A percentile compares a stretch with the other conserved stretches of the same genome.
These are phyloP conservation scores for Drosophila equinoxialis DNA, from an alignment of 1,140 invertebrate genomes.

Conservation along the genomic window DNA sequence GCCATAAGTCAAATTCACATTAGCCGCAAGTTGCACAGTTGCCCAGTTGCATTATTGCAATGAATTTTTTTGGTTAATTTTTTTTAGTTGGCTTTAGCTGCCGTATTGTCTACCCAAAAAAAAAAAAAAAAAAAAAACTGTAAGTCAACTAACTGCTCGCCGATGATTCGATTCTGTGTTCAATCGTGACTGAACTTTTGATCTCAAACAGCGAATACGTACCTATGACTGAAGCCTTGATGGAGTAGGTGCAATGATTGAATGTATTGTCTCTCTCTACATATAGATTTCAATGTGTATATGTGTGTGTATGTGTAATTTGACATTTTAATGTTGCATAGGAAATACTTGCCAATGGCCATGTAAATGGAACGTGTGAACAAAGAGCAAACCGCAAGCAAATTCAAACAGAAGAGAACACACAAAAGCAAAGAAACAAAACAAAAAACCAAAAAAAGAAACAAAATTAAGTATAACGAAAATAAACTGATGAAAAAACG, in stretches of 20 bases:
- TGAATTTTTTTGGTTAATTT: slow-evolving; percentile 31
- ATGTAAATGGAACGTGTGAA: slow-evolving; percentile 78
- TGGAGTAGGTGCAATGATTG: slow-evolving; percentile 71
- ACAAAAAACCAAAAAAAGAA: not conserved
- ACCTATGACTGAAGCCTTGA: slow-evolving; percentile 43
- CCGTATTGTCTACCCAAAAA: slow-evolving; percentile 43
- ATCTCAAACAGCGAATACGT: slow-evolving; percentile 55
- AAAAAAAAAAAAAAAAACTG: not conserved
- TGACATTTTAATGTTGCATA: slow-evolving; percentile 74
- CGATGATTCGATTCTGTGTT: slow-evolving; percentile 55
- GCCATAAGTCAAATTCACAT: slow-evolving; percentile 44
- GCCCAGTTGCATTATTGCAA: slow-evolving; percentile 31
- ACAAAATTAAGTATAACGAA: not conserved
- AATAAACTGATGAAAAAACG: not conserved
- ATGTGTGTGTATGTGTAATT: slow-evolving; percentile 51
- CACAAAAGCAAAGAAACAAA: not conserved
- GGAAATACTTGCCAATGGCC: slow-evolving; percentile 68
- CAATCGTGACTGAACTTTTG: slow-evolving; percentile 75
- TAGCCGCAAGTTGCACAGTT: slow-evolving; percentile 44
- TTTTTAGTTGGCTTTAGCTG: slow-evolving; percentile 34
- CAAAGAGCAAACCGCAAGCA: slow-evolving; percentile 51
- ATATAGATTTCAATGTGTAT: not conserved
- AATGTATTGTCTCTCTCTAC: slow-evolving; percentile 42
- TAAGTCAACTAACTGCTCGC: not conserved
- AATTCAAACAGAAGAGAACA: slow-evolving; percentile 35